Base-by-base conservation (phyloP, 53 echinoderm and acorn worm genomes). In the Echinometra lucunter region DNA sequence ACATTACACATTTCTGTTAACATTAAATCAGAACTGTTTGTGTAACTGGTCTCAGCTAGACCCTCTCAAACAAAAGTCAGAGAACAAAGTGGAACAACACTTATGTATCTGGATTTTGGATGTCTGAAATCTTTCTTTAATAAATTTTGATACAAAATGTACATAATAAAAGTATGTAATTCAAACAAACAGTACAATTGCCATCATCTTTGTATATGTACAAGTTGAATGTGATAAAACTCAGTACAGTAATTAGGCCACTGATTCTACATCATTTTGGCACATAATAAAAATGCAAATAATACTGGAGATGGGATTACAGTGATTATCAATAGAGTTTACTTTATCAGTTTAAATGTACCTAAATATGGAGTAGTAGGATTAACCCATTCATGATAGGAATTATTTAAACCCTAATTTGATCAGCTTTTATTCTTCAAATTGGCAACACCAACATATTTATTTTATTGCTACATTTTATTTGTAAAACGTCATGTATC, bases 91-190 rank as follows among this genome's bases (percentile, higher is more conserved):
- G 42, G 19, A 42, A 78, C 38, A 17, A 78, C 11, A 18, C 2
- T 42, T 19, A 18, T 6, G 4, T 72, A 38, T 23, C 78, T 78
- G 78, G n/a, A 78, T 30, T 63, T 78, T 23, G 6, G 13, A 78
- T 42, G 7, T 2, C 18, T 38, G 6, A 19, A 78, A 78, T 78
- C 78, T 18, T 78, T 42, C 17, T 78, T 78, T 78, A 40, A 78
- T 78, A 40, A 78, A 78, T 40, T 12, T 78, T 38, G 78, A 19
- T 78, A 38, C 78, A 38, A 78, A 78, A 78, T 78, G 38, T 78
- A 78, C 42, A 78, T 40, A 19, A 78, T 19, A 78, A 78, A n/a
- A 34, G 23, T 78, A 78, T 7, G 8, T 12, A 1, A 69, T 32
- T 69, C 32, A 7, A 69, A 69, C 13, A 34, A 28, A 10, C 69